Percentiles rank a stretch among this genome's conserved stretches.
These are phyloP conservation scores for Heliconius himera DNA, from an alignment of 1,140 invertebrate genomes.

Conservation along the genomic window DNA sequence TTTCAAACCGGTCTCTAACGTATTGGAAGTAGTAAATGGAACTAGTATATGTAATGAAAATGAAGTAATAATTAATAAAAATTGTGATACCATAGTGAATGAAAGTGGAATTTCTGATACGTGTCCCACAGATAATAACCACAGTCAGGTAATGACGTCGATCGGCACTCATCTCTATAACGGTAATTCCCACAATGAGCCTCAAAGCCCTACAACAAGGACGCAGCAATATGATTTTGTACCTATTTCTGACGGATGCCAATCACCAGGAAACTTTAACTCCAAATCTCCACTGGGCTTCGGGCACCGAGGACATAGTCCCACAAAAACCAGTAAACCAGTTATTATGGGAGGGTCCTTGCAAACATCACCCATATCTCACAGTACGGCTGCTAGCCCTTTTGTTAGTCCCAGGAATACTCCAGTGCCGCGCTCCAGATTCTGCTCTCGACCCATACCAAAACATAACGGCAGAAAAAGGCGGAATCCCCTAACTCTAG, in stretches of 20 bases:
- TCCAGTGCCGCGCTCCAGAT: constrained; percentile 84
- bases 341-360: constrained; percentile 74
- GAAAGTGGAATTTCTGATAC: constrained; percentile 58
- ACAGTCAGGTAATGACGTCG: constrained; percentile 48
- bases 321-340: constrained; percentile 70
- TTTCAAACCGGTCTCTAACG: constrained; percentile 58
- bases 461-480: constrained; percentile 67
- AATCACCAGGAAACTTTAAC: constrained; percentile 81
- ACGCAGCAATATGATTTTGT: constrained; percentile 92
- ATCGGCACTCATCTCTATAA: constrained; percentile 63
- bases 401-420: constrained; percentile 92
- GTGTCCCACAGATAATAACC: constrained; percentile 49
- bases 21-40: constrained; percentile 52
- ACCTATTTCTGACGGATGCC: constrained; percentile 89
- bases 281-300: constrained; percentile 71
- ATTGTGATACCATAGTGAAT: constrained; percentile 48
- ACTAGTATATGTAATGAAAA: constrained; percentile 45
- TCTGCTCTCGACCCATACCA: constrained; percentile 68
- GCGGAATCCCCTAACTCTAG: constrained; percentile 62
- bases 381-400: constrained; percentile 84
- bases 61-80: constrained; percentile 50
- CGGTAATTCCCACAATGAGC: constrained; percentile 67
- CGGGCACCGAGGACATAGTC: constrained; percentile 63
- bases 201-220: constrained; percentile 83
- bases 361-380: constrained; percentile 73